Evolutionary conservation across 2,888 invertebrate species (phyloP), one percentile per base, ranked within the genome.

Genomic region (Drosophila formosana): DNA sequence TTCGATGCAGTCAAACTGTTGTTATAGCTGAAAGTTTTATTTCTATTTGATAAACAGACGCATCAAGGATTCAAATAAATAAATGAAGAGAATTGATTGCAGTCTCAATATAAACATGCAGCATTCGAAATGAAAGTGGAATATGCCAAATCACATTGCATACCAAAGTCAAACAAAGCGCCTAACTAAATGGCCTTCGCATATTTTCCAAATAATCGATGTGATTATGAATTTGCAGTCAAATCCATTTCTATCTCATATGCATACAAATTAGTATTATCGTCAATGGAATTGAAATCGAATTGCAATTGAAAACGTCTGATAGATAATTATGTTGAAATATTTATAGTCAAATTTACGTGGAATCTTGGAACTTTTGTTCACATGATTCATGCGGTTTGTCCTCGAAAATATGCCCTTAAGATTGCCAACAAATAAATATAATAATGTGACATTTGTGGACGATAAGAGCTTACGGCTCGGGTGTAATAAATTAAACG

Each of bases 341-440:
- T 37, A 7, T n/a, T 25, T 18, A 13, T 43, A 18, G 43, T 53
- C 9, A 18, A 53, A 43, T 43, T 13, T 28, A 9, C 8, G 3
- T 30, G 3, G 28, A 28, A 28, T 46, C 18, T 56, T 46, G 1
- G 13, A 34, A 7, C 8, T 58, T 34, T 46, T 34, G 6, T 28
- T 39, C 13, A 53, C 11, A 30, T 37, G 39, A 55, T 53, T 70
- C 55, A 70, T 46, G 11, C 13, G 7, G n/a, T 34, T 32, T 52
- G 63, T 52, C 28, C 63, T 45, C 47, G 26, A 56, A 37, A 55
- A 41, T 6, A 26, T 11, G 43, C 32, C 50, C 55, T 56, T 56
- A 25, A 69, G 72, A 67, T 74, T 67, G 67, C 47, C 30, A 37
- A 37, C 23, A 66, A 57, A 56, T 49, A 64, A 72, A 61, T 61